phyloP scores from a whole-genome alignment of 2,888 invertebrate genomes.

The Dimorphilus gyrociliatus region DNA sequence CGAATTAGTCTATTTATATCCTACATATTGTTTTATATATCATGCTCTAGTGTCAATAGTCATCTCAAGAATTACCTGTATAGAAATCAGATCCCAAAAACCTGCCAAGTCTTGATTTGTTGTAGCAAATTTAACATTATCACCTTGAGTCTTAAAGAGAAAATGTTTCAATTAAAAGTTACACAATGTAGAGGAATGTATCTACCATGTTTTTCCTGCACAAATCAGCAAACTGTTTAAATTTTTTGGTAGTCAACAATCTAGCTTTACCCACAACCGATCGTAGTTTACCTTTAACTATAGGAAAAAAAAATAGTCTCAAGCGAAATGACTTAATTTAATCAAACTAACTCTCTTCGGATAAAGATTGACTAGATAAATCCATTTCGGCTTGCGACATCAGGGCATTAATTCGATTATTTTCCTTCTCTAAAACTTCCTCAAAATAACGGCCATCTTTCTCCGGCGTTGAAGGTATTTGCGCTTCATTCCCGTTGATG shows the following conservation, averaged over 20 bases:
- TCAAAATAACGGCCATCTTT: no score
- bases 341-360: background rate
- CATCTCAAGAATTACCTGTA: no score
- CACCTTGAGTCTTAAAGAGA: conserved; percentile 45
- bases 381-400: no score
- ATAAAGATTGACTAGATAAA: background rate
- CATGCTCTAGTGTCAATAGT: no score
- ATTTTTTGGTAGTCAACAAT: conserved; percentile 71
- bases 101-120: conserved; percentile 77
- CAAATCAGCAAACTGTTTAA: conserved; percentile 79
- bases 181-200: no score
- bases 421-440: no score
- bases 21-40: no score
- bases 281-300: conserved; percentile 58
- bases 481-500: no score
- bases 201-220: conserved; percentile 50
- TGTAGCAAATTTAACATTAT: conserved; percentile 68
- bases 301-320: conserved; percentile 6
- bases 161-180: no score
- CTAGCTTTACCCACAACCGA: conserved; percentile 80
- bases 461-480: no score
- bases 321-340: background rate
- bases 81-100: conserved; percentile 92
- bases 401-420: no score
- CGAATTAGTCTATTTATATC: no score